These are phyloP conservation scores for Hirtodrosophila confusa DNA, from an alignment of 2,888 invertebrate species.

Conservation along the genomic window DNA sequence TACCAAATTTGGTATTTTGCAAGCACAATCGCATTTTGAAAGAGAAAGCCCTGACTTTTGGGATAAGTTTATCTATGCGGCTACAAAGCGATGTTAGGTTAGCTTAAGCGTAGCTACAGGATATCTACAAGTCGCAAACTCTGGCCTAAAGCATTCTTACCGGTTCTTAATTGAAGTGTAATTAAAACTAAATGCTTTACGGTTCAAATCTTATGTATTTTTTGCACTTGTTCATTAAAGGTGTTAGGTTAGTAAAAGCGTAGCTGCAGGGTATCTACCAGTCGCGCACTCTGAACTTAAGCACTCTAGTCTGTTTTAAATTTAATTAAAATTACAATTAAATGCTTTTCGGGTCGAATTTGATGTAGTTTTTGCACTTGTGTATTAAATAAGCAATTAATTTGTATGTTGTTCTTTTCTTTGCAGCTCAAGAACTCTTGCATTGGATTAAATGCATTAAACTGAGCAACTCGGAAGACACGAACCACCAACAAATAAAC, in stretches of 20 bases:
- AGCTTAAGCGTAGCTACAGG: no score
- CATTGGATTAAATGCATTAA: conserved; percentile 43
- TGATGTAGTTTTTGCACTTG: not conserved
- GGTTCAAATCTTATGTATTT: conserved; percentile 10
- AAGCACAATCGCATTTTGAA: no score
- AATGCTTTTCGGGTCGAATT: not conserved
- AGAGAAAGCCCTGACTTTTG: no score
- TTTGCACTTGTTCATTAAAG: not conserved
- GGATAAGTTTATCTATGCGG: no score
- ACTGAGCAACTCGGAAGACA: conserved; percentile 35
- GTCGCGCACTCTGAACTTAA: no score
- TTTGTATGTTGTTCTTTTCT: conserved; percentile 21
- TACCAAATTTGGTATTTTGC: no score
- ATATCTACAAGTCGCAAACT: no score
- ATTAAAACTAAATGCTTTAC: conserved; percentile 30
- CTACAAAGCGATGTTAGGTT: no score
- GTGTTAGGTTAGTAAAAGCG: not conserved
- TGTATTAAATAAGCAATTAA: no score
- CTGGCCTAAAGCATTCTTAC: not conserved
- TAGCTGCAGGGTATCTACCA: no score
- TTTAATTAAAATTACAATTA: conserved; percentile 17
- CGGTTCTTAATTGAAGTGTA: conserved; percentile 3
- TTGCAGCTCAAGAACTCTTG: conserved; percentile 56
- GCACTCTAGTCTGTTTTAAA: not conserved
- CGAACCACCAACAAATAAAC: conserved; percentile 42